Evolutionary conservation across 2,888 invertebrate species (phyloP), one percentile per base, ranked within the genome.

Genomic region (Carcina quercana): DNA sequence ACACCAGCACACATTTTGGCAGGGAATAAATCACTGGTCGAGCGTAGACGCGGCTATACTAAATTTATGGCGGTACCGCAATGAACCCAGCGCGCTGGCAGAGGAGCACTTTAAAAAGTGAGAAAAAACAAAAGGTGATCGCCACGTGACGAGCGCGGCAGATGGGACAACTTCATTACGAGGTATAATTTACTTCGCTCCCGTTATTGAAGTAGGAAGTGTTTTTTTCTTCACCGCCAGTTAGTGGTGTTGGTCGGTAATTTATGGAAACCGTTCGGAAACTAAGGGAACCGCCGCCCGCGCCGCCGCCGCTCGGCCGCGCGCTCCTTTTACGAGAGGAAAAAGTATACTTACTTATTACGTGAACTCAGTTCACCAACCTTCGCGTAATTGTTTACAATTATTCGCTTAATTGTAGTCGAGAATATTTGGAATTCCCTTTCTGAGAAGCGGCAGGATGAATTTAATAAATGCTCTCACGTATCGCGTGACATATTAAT

Each of bases 1-100:
- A 67, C 50, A 63, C 63, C 59, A 57, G 59, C 74, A 78, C 79
- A 80, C 69, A 72, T 79, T 82, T 83, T 82, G 78, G 82, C 82
- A 62, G 80, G 78, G 60, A 72, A 82, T 83, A 82, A 83, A 83
- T 83, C 82, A 79, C 73, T 37, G 60, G 49, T 48, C 59, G 59
- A 10, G 14, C 15, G 70, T 68, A 70, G 78, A 76, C 63, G 73
- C 57, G 61, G 62, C 74, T 64, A 75, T 74, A 75, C 69, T 48
- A 70, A 79, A 82, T 80, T 82, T 80, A 80, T 82, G 68, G 79
- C 62, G 69, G 75, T 64, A 57, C 60, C 59, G 59, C 63, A 57
- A 58, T 56, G 59, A 54, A 55, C 52, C 53, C 55, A n/a, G 53
- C 54, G 47, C 40, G 40, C 51, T 25, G 63, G 64, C 67, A 60